Percentiles rank a stretch among this genome's conserved stretches.
phyloP scores from a whole-genome alignment of 2,797 vertebrate species.

The Onychomys torridus region DNA sequence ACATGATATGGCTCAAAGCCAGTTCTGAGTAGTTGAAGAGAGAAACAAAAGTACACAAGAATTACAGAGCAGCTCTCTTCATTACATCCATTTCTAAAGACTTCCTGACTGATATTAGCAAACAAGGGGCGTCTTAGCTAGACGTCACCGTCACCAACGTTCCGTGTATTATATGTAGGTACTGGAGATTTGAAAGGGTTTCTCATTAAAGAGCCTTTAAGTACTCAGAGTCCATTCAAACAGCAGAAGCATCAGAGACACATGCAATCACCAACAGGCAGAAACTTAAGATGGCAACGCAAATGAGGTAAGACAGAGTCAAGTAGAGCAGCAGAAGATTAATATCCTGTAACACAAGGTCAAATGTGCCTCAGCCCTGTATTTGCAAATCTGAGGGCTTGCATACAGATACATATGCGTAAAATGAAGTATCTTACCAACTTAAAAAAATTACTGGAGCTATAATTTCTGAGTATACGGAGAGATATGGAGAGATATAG shows the following conservation, averaged over 20 bases:
- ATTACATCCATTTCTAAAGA: conserved; percentile 38
- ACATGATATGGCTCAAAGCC: conserved; percentile 11
- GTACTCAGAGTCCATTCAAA: conserved; percentile 32
- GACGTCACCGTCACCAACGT: conserved; percentile 36
- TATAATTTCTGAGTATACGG: background rate
- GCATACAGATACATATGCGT: background rate
- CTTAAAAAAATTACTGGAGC: background rate
- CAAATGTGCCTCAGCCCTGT: background rate
- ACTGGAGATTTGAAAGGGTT: conserved; percentile 10
- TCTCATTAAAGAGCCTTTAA: conserved; percentile 59
- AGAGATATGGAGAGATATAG: background rate
- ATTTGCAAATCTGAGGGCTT: conserved; percentile 22
- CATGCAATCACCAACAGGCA: background rate
- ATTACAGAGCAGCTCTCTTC: background rate
- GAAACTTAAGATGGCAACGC: conserved; percentile 14
- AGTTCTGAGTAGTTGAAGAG: conserved; percentile 3
- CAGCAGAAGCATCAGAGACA: conserved; percentile 25
- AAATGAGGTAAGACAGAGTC: background rate
- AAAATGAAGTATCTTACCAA: conserved; percentile 44
- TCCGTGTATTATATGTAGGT: conserved; percentile 48
- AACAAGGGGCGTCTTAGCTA: conserved; percentile 36
- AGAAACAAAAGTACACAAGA: conserved; percentile 47
- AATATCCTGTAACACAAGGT: background rate
- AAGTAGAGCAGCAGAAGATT: background rate
- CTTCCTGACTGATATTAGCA: conserved; percentile 20